phyloP scores from a whole-genome alignment of 1,140 invertebrate genomes.

The Leptinotarsa texana region DNA sequence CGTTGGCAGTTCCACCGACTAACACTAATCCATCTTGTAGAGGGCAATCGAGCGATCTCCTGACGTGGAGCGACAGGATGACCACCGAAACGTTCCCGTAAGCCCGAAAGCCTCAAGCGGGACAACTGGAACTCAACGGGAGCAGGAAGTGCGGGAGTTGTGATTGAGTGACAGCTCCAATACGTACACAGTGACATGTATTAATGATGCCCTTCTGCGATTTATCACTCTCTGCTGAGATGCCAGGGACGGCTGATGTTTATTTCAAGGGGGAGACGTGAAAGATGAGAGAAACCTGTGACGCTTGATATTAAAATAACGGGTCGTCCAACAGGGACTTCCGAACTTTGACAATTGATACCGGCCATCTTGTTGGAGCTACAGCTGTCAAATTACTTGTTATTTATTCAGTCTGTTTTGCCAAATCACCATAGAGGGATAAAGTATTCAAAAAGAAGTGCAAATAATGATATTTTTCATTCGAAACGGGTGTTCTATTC shows the following conservation, averaged over 20 bases:
- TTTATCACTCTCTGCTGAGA: conserved; percentile 50
- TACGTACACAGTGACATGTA: conserved; percentile 51
- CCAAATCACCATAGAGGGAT: too few species aligned
- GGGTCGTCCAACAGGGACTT: too few species aligned
- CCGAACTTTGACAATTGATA: too few species aligned
- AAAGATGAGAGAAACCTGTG: too few species aligned
- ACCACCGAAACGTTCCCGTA: conserved; percentile 37
- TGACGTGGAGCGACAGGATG: conserved; percentile 37
- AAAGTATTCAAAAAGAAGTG: too few species aligned
- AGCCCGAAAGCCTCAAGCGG: conserved; percentile 34
- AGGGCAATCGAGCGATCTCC: conserved; percentile 35
- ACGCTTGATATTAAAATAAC: too few species aligned
- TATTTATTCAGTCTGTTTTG: too few species aligned
- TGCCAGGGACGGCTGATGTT: conserved; percentile 5
- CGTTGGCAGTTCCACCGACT: conserved; percentile 33
- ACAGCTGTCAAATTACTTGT: too few species aligned
- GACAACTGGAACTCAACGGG: conserved; percentile 20
- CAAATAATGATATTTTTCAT: too few species aligned
- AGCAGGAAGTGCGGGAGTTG: conserved; percentile 30
- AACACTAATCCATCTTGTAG: conserved; percentile 39
- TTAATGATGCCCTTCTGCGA: conserved; percentile 52
- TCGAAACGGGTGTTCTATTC: too few species aligned
- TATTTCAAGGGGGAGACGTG: too few species aligned
- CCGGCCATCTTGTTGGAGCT: too few species aligned
- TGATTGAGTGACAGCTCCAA: conserved; percentile 50